Base-by-base conservation (phyloP, 2,113 vertebrate genomes). In the Sisor rabdophorus region DNA sequence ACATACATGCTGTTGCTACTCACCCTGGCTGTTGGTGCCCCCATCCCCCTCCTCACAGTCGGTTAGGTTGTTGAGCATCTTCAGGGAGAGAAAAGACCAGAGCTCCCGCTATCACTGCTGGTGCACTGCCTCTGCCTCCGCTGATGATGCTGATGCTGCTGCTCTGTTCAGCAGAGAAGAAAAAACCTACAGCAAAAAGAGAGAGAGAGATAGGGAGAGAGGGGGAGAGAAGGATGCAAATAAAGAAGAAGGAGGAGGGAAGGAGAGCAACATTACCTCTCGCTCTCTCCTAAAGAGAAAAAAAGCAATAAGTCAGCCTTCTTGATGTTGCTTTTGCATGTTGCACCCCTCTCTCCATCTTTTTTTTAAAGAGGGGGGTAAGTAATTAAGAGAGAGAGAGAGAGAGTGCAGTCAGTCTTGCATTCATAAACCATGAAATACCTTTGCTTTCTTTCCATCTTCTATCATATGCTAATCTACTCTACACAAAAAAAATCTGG, bases 361-460 rank as follows among this genome's bases (percentile, higher is more conserved):
- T 78, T 80, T 81, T 85, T 80, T 86, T 78, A 76, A 83, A 79
- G 86, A 89, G 90, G 91, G 89, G 91, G 91, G 52, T 47, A 20
- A 22, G 54, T 67, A 40, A 47, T 36, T 65, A 28, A 32, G 60
- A 28, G 36, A 26, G 64, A 56, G 64, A 64, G 82, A 79, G 83
- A 83, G 85, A 80, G 85, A 79, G 82, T 75, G 79, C 73, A 89
- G 87, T 86, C 87, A 87, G 85, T 87, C 85, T 89, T 6, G 50
- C 20, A 69, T 52, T 52, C 11, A 52, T 68, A 68, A 50, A 68
- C 28, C 22, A 48, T 3, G 15, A 50, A 24, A 28, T 28, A 5
- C 65, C 24, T 28, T 24, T 19, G 65, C 63, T 68, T 68, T 71
- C 50, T 55, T 55, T 22, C 40, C 40, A 44, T 10, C 22, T 22